phyloP scores from a whole-genome alignment of 2,888 invertebrate genomes.

The Eupsilia transversa region DNA sequence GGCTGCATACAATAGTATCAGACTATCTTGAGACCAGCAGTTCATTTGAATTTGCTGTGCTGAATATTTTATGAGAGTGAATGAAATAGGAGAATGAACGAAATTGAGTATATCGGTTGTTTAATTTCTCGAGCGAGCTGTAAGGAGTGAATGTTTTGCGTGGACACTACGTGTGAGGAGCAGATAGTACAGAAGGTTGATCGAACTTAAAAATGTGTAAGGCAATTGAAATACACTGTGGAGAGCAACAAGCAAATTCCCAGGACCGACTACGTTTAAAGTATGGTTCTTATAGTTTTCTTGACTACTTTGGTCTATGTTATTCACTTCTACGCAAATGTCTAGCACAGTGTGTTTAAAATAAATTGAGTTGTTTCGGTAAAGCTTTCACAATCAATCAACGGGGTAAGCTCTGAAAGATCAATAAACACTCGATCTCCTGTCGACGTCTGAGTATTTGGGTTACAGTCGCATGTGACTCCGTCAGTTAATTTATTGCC shows the following conservation, averaged over 20 bases:
- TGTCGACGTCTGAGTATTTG: slow-evolving; percentile 32
- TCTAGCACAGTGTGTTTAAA: slow-evolving; percentile 16
- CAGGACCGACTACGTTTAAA: no score
- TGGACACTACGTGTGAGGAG: not conserved
- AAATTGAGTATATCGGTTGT: slow-evolving; percentile 41
- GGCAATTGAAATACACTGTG: not conserved
- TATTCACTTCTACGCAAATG: not conserved
- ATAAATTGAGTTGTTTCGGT: slow-evolving; percentile 3
- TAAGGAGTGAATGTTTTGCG: slow-evolving; percentile 32
- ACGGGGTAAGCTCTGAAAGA: slow-evolving; percentile 20
- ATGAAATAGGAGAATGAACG: no score
- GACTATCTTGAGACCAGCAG: slow-evolving; percentile 27
- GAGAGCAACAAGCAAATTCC: no score
- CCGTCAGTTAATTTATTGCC: slow-evolving; percentile 55
- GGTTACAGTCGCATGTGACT: slow-evolving; percentile 24
- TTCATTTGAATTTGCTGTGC: slow-evolving; percentile 32
- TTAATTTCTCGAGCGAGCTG: slow-evolving; percentile 53
- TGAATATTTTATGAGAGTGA: slow-evolving; percentile 30
- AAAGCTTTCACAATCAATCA: slow-evolving; percentile 25
- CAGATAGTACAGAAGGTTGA: slow-evolving; percentile 15
- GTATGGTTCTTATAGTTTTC: no score
- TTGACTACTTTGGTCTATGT: no score
- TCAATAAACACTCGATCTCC: slow-evolving; percentile 35
- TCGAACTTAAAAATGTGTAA: not conserved
- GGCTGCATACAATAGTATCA: slow-evolving; percentile 44